Evolutionary conservation across 1,140 invertebrate genomes (phyloP).

Genomic region (Camponotus pennsylvanicus): DNA sequence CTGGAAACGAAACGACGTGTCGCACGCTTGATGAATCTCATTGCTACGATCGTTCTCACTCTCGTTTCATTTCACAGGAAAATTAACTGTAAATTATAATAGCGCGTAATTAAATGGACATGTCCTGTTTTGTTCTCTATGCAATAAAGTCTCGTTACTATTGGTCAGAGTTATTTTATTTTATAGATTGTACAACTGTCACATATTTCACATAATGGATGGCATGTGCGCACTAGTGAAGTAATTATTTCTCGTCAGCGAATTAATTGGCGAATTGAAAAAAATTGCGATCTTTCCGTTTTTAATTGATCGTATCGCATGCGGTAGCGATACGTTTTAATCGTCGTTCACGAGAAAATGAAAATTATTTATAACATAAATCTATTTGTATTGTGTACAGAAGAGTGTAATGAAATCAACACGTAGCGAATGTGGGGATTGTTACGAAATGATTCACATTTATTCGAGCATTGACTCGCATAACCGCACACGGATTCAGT

Average conservation of each 20-base stretch:
- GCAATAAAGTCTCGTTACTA: neutral
- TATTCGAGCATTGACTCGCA: slow-evolving; percentile 29
- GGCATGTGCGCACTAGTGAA: neutral
- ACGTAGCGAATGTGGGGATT: neutral
- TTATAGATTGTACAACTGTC: neutral
- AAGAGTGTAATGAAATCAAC: neutral
- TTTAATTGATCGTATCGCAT: neutral
- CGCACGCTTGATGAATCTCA: neutral
- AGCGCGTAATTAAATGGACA: neutral
- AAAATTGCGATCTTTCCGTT: neutral
- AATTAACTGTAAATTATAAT: neutral
- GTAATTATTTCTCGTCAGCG: neutral
- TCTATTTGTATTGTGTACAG: neutral
- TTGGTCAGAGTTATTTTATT: neutral
- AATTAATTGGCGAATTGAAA: neutral
- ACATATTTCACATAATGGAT: neutral
- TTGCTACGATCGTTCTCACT: neutral
- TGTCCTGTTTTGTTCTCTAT: neutral
- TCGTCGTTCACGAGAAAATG: neutral
- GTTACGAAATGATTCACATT: slow-evolving; percentile 49
- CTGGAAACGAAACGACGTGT: neutral
- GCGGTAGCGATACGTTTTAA: neutral
- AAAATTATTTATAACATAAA: neutral
- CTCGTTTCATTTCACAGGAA: neutral
- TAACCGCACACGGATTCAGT: slow-evolving; percentile 57